Conservation (phyloP, 2,113 vertebrate genomes). For the Zosterops lateralis region DNA sequence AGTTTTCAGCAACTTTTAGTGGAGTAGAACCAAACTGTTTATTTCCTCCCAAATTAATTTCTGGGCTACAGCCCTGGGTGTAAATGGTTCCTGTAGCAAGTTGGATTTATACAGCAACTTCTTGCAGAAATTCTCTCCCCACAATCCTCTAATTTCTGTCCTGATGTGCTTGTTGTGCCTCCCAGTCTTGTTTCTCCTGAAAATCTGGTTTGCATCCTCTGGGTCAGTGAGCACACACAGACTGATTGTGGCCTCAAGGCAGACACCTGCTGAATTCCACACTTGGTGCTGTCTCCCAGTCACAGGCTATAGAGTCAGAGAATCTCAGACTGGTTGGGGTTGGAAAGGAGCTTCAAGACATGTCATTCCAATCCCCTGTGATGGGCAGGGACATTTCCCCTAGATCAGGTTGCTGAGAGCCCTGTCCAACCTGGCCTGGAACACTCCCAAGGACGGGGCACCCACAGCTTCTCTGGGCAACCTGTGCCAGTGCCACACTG, state of each 20-base stretch:
- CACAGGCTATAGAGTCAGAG: background rate
- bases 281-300: background rate
- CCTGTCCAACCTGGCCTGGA: background rate
- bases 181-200: background rate
- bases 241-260: background rate
- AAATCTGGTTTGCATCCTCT: background rate
- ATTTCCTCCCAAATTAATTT: background rate
- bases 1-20: background rate
- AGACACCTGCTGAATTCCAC: background rate
- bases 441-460: background rate
- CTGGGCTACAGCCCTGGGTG: background rate
- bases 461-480: background rate
- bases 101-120: background rate
- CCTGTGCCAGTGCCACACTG: background rate
- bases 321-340: background rate
- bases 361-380: background rate
- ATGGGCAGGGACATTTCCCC: background rate
- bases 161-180: background rate
- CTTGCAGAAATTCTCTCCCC: background rate
- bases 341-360: background rate
- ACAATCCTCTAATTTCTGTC: background rate
- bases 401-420: background rate
- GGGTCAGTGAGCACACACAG: background rate
- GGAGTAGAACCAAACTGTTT: background rate
- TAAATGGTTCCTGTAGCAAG: background rate